These are phyloP conservation scores for Hesperia comma DNA, from an alignment of 2,888 invertebrate species.

Conservation along the genomic window DNA sequence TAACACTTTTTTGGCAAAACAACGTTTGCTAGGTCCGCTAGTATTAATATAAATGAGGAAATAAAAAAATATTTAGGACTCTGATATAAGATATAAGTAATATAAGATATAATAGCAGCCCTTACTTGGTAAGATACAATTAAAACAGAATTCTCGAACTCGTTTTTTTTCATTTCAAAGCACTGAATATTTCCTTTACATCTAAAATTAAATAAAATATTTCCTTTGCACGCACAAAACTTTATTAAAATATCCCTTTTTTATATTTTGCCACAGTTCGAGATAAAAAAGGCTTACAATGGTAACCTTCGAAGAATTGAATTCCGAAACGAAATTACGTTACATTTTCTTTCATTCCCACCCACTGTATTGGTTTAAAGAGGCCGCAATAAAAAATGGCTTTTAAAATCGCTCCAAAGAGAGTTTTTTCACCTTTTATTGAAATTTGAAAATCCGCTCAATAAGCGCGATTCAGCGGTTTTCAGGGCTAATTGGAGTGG, in stretches of 20 bases:
- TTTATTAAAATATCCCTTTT: slow-evolving; percentile 14
- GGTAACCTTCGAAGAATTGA: slow-evolving; percentile 24
- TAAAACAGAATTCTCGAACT: no score
- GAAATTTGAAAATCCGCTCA: slow-evolving; percentile 33
- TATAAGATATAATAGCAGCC: no score
- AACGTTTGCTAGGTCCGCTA: no score
- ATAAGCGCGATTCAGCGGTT: slow-evolving; percentile 32
- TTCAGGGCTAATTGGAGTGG: slow-evolving; percentile 35
- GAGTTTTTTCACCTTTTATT: slow-evolving; percentile 28
- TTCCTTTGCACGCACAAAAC: neutral
- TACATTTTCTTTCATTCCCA: slow-evolving; percentile 31
- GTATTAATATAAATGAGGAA: no score
- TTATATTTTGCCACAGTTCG: slow-evolving; percentile 12
- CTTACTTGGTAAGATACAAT: no score
- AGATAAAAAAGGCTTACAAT: slow-evolving; percentile 11
- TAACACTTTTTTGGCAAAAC: no score
- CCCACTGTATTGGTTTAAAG: slow-evolving; percentile 23
- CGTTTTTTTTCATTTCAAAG: no score
- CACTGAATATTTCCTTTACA: neutral
- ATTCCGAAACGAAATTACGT: slow-evolving; percentile 27
- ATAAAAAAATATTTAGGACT: no score
- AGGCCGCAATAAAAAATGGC: slow-evolving; percentile 14
- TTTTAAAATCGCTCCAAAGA: slow-evolving; percentile 4
- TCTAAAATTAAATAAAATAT: neutral
- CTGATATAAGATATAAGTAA: no score